These are phyloP conservation scores for Rhagium mordax DNA, from an alignment of 2,888 invertebrate genomes.

Conservation along the genomic window DNA sequence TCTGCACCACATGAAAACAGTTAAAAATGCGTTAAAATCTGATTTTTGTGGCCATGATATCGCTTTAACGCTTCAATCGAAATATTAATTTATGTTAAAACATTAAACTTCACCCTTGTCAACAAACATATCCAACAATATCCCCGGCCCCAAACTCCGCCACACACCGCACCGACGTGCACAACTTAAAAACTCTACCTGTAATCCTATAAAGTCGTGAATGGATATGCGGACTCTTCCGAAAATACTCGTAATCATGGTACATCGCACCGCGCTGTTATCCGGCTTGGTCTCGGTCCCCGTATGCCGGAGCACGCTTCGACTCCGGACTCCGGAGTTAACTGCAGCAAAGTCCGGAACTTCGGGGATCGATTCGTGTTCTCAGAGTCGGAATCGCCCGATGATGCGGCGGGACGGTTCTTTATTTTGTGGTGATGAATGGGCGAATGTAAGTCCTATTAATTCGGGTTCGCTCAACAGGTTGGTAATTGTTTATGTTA, in stretches of 20 bases:
- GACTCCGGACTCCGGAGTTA: slow-evolving; percentile 18
- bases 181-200: slow-evolving; percentile 11
- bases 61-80: too few relatives aligned
- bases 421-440: neutral
- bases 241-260: slow-evolving; percentile 24
- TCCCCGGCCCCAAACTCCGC: neutral
- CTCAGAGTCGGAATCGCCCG: slow-evolving; percentile 12
- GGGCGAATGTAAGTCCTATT: slow-evolving; percentile 1
- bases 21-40: too few relatives aligned
- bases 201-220: slow-evolving; percentile 22
- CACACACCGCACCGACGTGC: neutral
- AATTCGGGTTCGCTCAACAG: slow-evolving; percentile 9
- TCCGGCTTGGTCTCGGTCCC: slow-evolving; percentile 3
- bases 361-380: slow-evolving; percentile 10
- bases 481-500: slow-evolving; percentile 4
- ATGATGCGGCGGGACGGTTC: neutral
- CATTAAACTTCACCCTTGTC: neutral
- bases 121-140: neutral
- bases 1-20: too few relatives aligned
- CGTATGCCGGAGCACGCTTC: slow-evolving; percentile 8
- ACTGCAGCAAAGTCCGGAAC: slow-evolving; percentile 11
- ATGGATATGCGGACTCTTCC: slow-evolving; percentile 20
- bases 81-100: neutral
- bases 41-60: too few relatives aligned
- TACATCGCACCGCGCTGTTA: slow-evolving; percentile 7